phyloP scores from a whole-genome alignment of 2,113 vertebrate species.

The Antechinus flavipes region DNA sequence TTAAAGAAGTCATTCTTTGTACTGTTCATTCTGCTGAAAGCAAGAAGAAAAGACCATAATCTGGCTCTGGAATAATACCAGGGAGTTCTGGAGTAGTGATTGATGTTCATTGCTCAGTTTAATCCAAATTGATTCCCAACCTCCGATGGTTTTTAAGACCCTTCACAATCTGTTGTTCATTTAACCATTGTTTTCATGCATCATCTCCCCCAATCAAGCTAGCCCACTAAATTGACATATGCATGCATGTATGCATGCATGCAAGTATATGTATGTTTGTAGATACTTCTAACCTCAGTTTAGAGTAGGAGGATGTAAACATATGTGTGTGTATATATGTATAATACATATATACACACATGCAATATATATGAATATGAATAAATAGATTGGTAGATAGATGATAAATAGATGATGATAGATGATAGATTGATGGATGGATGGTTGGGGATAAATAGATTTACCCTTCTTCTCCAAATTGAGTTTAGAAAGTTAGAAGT shows the following conservation, averaged over 20 bases:
- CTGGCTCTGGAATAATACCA: conserved; percentile 15
- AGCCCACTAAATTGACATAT: not conserved
- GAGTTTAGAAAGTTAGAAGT: not conserved
- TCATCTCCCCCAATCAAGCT: not conserved
- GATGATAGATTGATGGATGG: no score
- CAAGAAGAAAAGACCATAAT: conserved; percentile 35
- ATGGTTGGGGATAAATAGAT: no score
- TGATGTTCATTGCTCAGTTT: conserved; percentile 9
- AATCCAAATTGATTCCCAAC: not conserved
- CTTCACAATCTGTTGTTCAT: not conserved
- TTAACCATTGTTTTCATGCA: not conserved
- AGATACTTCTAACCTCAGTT: not conserved
- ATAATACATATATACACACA: not conserved
- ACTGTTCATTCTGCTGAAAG: conserved; percentile 44
- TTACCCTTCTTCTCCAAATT: not conserved
- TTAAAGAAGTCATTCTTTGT: conserved; percentile 41
- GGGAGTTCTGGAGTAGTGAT: conserved; percentile 1
- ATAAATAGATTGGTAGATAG: not conserved
- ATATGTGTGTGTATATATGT: not conserved
- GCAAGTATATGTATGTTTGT: not conserved
- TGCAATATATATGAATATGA: not conserved
- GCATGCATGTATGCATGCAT: not conserved
- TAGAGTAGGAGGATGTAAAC: not conserved
- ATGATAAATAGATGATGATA: no score
- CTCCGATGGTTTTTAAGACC: not conserved